A percentile compares a stretch with the other conserved stretches of the same genome.
phyloP scores from a whole-genome alignment of 2,888 invertebrate species.

The Zygothrica quintamaculata region DNA sequence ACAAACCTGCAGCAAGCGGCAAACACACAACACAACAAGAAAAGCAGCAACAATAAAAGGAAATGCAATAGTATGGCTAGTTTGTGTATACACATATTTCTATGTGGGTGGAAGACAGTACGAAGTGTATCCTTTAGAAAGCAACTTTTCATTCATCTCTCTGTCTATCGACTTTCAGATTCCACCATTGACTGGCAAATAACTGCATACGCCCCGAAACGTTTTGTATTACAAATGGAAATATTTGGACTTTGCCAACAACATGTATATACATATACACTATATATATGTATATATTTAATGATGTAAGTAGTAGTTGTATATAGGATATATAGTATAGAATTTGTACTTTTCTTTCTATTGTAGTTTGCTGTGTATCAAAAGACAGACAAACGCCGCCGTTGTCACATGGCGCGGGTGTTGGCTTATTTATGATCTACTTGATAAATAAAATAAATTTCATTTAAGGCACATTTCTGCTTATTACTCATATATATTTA shows the following conservation, averaged over 20 bases:
- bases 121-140: constrained; percentile 13
- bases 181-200: constrained; percentile 70
- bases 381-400: constrained; percentile 38
- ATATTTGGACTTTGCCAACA: constrained; percentile 69
- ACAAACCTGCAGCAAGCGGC: constrained; percentile 2
- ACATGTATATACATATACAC: constrained; percentile 32
- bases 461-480: constrained; percentile 62
- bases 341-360: background rate
- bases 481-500: constrained; percentile 52
- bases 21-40: background rate
- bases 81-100: background rate
- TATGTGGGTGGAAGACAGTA: background rate
- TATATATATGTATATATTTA: constrained; percentile 29
- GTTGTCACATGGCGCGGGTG: constrained; percentile 59
- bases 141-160: constrained; percentile 53
- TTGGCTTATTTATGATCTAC: constrained; percentile 69
- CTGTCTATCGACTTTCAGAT: constrained; percentile 42
- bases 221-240: constrained; percentile 77
- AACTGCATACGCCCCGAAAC: constrained; percentile 63
- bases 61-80: too few relatives aligned
- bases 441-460: constrained; percentile 79
- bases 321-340: too few relatives aligned
- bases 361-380: constrained; percentile 1
- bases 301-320: constrained; percentile 1
- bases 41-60: too few relatives aligned